Base-by-base conservation (phyloP, 2,888 invertebrate species). In the Epirrhoe alternata region DNA sequence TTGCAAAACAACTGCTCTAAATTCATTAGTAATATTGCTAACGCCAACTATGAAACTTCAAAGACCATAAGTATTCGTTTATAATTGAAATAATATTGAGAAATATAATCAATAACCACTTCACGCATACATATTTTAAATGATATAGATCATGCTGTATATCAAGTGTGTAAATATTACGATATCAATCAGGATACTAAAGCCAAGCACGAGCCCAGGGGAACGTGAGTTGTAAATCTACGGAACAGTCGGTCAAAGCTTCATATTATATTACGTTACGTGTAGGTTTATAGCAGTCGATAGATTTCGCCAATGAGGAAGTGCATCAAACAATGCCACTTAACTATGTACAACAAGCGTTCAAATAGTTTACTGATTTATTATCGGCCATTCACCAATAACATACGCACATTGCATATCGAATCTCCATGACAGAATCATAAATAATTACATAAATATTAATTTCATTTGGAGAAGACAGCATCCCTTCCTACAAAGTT, bases 161-260 rank as follows among this genome's bases (percentile, higher is more conserved):
- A 72, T 77, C 72, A 77, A 72, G 68, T 70, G 69, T 72, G 72
- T 73, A 76, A 77, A 77, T 72, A 69, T 73, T 75, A 79, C 71
- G 76, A 75, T 77, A 79, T 75, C 78, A 77, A 78, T 76, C 74
- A 71, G 73, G 77, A 80, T 78, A 79, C 74, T 73, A 78, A 77
- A 81, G 77, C 74, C 75, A 73, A 74, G 77, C 84, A 82, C 82
- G 80, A 84, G 77, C 84, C 84, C 83, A 82, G 81, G 81, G 81
- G 76, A 83, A 79, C 86, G 84, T 86, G 86, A 85, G 82, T 85
- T 83, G 84, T 86, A 85, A 86, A 88, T 87, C 84, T 79, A 75
- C 63, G 61, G 76, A 80, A 79, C 76, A 74, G 75, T 79, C 72
- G 70, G 66, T 42, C 38, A 42, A 42, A 72, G 45, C 17, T 42